phyloP scores from a whole-genome alignment of 1,140 invertebrate genomes.

The Drosophila baimaii region DNA sequence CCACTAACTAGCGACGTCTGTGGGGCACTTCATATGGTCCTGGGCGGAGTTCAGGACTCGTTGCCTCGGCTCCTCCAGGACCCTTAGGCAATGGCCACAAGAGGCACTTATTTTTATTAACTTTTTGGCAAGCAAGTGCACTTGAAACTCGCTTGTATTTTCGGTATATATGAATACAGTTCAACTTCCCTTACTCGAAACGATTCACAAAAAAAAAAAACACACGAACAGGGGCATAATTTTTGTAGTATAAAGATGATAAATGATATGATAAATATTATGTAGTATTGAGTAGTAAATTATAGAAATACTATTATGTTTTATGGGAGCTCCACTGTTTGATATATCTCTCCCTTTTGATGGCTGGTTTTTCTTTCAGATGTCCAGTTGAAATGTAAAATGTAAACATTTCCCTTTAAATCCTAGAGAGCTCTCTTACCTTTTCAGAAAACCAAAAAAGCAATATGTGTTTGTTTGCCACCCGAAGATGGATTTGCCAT shows the following conservation, averaged over 20 bases:
- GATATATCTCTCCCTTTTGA: conserved; percentile 14
- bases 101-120: conserved; percentile 81
- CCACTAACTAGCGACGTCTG: conserved; percentile 54
- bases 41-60: conserved; percentile 20
- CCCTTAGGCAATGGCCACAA: conserved; percentile 61
- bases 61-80: conserved; percentile 47
- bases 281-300: neutral
- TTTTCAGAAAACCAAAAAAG: neutral
- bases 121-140: conserved; percentile 75
- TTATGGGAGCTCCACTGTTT: neutral
- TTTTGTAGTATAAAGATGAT: too few relatives aligned
- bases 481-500: conserved; percentile 13
- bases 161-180: conserved; percentile 30
- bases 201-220: too few relatives aligned
- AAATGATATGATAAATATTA: neutral
- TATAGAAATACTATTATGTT: neutral
- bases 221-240: too few relatives aligned
- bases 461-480: conserved; percentile 9
- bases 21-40: conserved; percentile 39
- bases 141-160: conserved; percentile 63
- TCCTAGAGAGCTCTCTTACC: neutral
- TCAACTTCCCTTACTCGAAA: neutral
- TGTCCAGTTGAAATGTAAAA: conserved; percentile 44
- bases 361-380: neutral
- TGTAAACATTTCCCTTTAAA: conserved; percentile 24